These are phyloP conservation scores for Halcyon senegalensis DNA, from an alignment of 2,113 vertebrate genomes.

Conservation along the genomic window DNA sequence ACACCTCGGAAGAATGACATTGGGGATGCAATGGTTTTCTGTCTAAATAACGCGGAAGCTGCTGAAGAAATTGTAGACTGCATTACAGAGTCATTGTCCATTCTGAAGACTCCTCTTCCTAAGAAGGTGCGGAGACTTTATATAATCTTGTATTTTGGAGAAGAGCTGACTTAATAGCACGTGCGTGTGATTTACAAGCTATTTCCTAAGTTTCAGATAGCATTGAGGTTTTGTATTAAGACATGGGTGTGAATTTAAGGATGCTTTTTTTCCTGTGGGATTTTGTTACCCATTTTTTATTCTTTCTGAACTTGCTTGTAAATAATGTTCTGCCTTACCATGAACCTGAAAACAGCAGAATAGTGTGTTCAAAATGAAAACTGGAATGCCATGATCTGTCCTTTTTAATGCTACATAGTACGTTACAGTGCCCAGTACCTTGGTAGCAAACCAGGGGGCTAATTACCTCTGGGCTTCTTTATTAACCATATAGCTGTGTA, in stretches of 20 bases:
- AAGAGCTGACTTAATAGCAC: background rate
- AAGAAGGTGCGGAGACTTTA: slow-evolving; percentile 85
- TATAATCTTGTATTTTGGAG: background rate
- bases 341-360: background rate
- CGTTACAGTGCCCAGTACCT: background rate
- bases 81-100: slow-evolving; percentile 93
- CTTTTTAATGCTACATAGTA: background rate
- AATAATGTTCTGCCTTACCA: background rate
- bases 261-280: background rate
- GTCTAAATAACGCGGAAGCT: slow-evolving; percentile 94
- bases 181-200: background rate
- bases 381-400: background rate
- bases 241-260: background rate
- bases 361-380: background rate
- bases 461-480: background rate
- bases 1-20: slow-evolving; percentile 93
- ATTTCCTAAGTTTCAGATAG: background rate
- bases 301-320: background rate
- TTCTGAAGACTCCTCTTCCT: slow-evolving; percentile 97
- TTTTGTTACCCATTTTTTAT: background rate
- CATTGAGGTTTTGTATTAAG: background rate
- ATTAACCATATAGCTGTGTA: background rate
- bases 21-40: slow-evolving; percentile 97
- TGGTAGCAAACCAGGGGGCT: background rate
- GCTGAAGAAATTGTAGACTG: slow-evolving; percentile 99